A percentile compares a stretch with the other conserved stretches of the same genome.
Evolutionary conservation across 2,113 vertebrate species (phyloP).

Genomic region (Bos javanicus): DNA sequence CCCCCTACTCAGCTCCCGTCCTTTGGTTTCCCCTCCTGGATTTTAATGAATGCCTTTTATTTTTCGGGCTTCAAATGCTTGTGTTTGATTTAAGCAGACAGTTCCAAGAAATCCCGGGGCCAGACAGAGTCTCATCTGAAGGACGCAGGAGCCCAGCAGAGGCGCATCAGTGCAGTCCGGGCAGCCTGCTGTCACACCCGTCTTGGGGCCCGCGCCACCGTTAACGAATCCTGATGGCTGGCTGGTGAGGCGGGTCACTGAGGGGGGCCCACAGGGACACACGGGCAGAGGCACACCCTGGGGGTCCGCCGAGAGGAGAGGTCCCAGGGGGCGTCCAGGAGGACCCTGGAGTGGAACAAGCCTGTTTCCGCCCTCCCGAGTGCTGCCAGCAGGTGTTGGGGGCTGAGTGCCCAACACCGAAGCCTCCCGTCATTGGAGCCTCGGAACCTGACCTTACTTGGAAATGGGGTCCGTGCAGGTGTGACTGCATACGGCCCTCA

Average conservation of each 20-base stretch:
- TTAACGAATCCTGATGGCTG: background rate
- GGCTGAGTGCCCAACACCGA: background rate
- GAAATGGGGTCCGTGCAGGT: background rate
- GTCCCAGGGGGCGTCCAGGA: too few relatives aligned
- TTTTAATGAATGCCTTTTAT: background rate
- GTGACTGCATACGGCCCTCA: background rate
- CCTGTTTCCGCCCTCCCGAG: rapidly evolving
- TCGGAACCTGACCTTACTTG: background rate
- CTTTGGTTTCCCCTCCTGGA: background rate
- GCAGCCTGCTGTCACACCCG: background rate
- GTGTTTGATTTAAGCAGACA: background rate
- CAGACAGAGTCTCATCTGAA: background rate
- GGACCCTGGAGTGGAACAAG: background rate
- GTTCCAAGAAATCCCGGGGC: background rate
- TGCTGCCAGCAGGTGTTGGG: rapidly evolving
- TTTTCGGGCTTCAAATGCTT: background rate
- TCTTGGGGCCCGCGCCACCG: background rate
- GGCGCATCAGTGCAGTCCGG: background rate
- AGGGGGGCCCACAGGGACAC: background rate
- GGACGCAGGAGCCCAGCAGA: background rate
- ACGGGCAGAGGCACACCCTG: background rate
- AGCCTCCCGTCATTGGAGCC: too few relatives aligned
- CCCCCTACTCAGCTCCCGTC: background rate
- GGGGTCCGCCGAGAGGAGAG: background rate
- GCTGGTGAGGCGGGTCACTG: background rate